Percentiles rank a stretch among this genome's conserved stretches.
Evolutionary conservation across 37 sponge, comb jelly and placozoan species (phyloP).

Genomic region (Aphrocallistes beatrix): DNA sequence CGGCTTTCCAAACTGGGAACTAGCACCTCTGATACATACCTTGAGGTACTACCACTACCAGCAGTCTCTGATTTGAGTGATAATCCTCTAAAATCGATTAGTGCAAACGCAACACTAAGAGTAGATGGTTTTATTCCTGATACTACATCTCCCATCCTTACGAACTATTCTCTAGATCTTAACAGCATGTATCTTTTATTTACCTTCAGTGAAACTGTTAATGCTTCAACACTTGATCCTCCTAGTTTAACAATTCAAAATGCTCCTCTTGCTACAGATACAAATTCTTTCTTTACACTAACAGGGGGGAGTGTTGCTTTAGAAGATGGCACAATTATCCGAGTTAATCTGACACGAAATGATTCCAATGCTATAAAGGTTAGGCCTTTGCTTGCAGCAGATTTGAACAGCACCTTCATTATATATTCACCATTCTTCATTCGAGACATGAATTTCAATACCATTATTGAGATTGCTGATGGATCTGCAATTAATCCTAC

Average conservation of each 20-base stretch:
- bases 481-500: conserved; percentile 25
- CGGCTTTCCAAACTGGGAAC: conserved; percentile 34
- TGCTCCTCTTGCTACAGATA: conserved; percentile 20
- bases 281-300: conserved; percentile 27
- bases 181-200: conserved; percentile 35
- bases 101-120: conserved; percentile 21
- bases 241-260: conserved; percentile 43
- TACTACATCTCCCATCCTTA: conserved; percentile 30
- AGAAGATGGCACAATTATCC: conserved; percentile 33
- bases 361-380: conserved; percentile 57
- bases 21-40: conserved; percentile 31
- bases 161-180: conserved; percentile 43
- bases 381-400: conserved; percentile 39
- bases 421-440: conserved; percentile 21
- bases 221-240: conserved; percentile 48
- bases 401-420: conserved; percentile 46
- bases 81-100: conserved; percentile 37
- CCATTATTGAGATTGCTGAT: conserved; percentile 36
- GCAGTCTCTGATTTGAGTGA: conserved; percentile 54
- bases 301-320: conserved; percentile 50
- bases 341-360: conserved; percentile 29
- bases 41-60: conserved; percentile 28
- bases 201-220: conserved; percentile 64
- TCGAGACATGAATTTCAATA: conserved; percentile 56
- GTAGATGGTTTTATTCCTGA: conserved; percentile 40